Evolutionary conservation across 1,140 invertebrate species (phyloP), one percentile per base, ranked within the genome.

Genomic region (Reticulitermes speratus): DNA sequence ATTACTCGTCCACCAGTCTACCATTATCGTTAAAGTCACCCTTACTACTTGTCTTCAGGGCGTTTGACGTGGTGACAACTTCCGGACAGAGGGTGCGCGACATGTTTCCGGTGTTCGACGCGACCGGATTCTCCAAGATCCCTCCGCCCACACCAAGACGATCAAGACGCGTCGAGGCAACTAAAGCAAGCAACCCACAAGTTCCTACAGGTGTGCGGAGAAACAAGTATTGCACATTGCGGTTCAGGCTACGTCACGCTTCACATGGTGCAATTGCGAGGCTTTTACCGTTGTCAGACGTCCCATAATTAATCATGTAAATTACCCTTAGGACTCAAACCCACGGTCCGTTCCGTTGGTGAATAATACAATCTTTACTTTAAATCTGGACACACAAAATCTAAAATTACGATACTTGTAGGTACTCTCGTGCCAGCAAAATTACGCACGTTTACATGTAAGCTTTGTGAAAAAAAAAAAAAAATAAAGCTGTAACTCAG

Each of bases 61-160:
- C 82, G 30, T 82, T 87, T 11, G 87, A 87, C 52, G 87, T 87
- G 44, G 87, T 87, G n/a, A 85, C 87, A 25, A 83, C 75, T 92
- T 44, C 93, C 92, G 95, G 95, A 87, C 91, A 91, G 87, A 93
- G 95, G 89, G 95, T 96, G 84, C 93, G 95, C 87, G 95, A 96
- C 88, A 91, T 96, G 83, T 91, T 96, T 87, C 96, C 96, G 52
- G 96, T 96, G 30, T 96, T 97, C 90, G 96, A 97, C 90, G 95
- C 96, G 88, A 93, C 95, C 87, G 96, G 95, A 23, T 97, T 96
- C 90, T 91, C 92, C 86, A 96, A 96, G 91, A 94, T 96, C 90
- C 95, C 96, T 69, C 94, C 96, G 87, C 96, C 96, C 85, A 93
- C 95, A 96, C 94, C 88, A 94, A 96, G 88, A 93, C 95, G 88